Evolutionary conservation across 1,140 invertebrate genomes (phyloP).

Genomic region (Heliconius hewitsoni): DNA sequence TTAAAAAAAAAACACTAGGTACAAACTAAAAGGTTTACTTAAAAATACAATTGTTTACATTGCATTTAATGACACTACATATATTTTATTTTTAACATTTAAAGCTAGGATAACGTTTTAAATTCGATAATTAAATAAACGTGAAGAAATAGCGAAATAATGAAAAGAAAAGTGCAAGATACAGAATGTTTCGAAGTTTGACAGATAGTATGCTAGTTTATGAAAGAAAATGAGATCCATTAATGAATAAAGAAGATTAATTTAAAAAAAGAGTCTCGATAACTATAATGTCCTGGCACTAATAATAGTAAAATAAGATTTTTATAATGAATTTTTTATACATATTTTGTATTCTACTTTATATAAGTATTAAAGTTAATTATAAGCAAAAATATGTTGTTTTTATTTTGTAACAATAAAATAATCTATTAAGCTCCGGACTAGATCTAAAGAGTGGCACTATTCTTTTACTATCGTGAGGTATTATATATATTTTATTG

Average conservation of each 20-base stretch:
- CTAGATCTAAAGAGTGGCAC: conserved; percentile 2
- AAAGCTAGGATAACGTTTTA: background rate
- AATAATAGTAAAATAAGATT: background rate
- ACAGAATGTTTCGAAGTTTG: background rate
- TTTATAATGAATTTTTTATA: background rate
- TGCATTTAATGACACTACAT: background rate
- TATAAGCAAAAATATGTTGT: background rate
- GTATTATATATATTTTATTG: background rate
- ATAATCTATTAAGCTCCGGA: background rate
- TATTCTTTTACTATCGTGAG: background rate
- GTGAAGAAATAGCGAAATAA: background rate
- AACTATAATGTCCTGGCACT: conserved; percentile 3
- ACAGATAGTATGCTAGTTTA: background rate
- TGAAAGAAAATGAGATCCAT: conserved; percentile 1
- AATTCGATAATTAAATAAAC: conserved; percentile 9
- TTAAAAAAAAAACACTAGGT: conserved; percentile 14
- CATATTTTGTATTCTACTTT: background rate
- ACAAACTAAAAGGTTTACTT: conserved; percentile 36
- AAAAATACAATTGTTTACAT: conserved; percentile 24
- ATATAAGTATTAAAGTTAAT: background rate
- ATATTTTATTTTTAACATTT: background rate
- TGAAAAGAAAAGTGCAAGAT: background rate
- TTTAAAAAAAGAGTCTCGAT: background rate
- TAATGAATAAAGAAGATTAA: conserved; percentile 4
- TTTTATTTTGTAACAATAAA: conserved; percentile 7